Base-by-base conservation (phyloP, 2,113 vertebrate species). In the Synchiropus splendidus region DNA sequence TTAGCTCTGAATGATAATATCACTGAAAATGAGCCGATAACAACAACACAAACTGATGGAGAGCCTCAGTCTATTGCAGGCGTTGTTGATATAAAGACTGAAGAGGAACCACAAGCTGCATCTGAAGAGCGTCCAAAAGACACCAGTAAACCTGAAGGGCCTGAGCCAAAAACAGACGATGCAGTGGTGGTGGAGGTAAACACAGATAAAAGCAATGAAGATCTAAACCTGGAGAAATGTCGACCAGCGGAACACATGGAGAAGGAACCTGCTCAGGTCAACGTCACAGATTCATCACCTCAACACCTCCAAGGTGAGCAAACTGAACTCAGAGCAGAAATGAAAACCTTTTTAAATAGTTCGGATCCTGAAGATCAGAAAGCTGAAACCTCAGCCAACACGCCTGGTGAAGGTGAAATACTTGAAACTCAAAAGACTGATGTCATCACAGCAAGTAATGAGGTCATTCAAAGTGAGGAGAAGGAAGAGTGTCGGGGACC, bases 261-360 rank as follows among this genome's bases (percentile, higher is more conserved):
- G 21, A 27, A 27, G 21, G 36, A 14, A 63, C 41, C 40, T 39
- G 31, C 16, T 38, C n/a, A 42, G 12, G 31, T 48, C 10, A 38
- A 61, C 57, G 48, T 46, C 58, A 72, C 12, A 18, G 50, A 61
- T 68, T 44, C n/a, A 13, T 47, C 41, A 13, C 12, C 17, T 27
- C 54, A 61, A 63, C 50, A 68, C 51, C 41, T n/a, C 31, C 32
- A 38, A 12, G 47, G 21, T 51, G 62, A 55, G 17, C 21, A 27
- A 27, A 27, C 21, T 27, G 21, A 27, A 4, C 21, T 5, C 4
- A 8, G 8, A 27, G 8, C 4, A 27, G 21, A 27, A 27, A 27
- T 27, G 21, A 27, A 27, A 27, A 27, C 4, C 21, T 27, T n/a
- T n/a, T n/a, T n/a, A n/a, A n/a, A n/a, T n/a, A n/a, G n/a, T n/a